These are phyloP conservation scores for Carassius carassius DNA, from an alignment of 2,113 vertebrate species.

Conservation along the genomic window DNA sequence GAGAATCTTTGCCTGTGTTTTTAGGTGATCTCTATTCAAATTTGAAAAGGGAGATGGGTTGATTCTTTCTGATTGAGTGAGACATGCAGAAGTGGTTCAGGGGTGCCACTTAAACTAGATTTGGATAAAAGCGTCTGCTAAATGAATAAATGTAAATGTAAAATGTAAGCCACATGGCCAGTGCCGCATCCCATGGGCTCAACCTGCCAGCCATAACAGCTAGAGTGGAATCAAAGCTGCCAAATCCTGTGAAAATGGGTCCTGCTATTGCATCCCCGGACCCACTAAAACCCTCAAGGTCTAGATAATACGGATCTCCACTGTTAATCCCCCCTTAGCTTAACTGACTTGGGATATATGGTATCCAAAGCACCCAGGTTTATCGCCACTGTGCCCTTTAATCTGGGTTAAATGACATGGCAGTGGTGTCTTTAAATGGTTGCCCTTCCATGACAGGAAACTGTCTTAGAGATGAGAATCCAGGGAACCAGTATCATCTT, in stretches of 20 bases:
- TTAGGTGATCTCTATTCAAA: conserved; percentile 12
- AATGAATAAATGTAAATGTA: too few species aligned
- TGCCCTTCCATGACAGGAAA: conserved; percentile 16
- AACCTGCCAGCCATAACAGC: conserved; percentile 24
- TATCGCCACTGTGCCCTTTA: conserved; percentile 2
- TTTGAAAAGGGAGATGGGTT: neutral
- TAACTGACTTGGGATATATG: conserved; percentile 16
- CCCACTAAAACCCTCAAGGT: conserved; percentile 44
- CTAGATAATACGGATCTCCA: conserved; percentile 32
- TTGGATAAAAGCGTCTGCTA: too few species aligned
- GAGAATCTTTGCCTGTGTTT: neutral
- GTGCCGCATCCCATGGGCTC: conserved; percentile 30
- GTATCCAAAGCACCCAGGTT: neutral
- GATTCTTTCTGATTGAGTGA: conserved; percentile 5
- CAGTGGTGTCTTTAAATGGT: conserved; percentile 8
- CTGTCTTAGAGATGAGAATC: neutral
- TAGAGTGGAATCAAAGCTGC: conserved; percentile 41
- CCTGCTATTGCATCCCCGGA: conserved; percentile 21
- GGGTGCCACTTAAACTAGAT: conserved; percentile 32
- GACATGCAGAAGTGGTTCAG: neutral
- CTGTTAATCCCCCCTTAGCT: conserved; percentile 25
- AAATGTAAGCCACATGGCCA: conserved; percentile 1
- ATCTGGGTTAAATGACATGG: conserved; percentile 36
- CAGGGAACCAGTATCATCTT: neutral
- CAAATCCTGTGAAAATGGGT: conserved; percentile 44